phyloP scores from a whole-genome alignment of 2,888 invertebrate genomes.

The Leptarthrus brevirostris region DNA sequence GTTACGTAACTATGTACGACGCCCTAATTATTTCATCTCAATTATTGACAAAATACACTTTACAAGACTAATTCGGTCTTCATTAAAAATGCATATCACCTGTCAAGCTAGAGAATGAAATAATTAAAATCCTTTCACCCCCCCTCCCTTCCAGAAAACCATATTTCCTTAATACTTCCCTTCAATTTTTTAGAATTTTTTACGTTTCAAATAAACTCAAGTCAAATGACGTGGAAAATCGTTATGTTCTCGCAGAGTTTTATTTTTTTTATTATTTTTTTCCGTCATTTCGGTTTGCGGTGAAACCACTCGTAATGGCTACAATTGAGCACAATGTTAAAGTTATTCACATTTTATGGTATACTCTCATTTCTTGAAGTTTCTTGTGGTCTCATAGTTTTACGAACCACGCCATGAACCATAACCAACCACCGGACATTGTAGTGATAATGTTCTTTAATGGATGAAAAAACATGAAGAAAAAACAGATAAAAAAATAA shows the following conservation, averaged over 20 bases:
- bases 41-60: no score
- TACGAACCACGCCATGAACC: conserved; percentile 6
- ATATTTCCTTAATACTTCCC: no score
- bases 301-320: conserved; percentile 5
- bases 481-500: not conserved
- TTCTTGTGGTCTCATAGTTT: conserved; percentile 22
- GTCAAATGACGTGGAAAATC: conserved; percentile 35
- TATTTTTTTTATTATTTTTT: not conserved
- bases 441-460: conserved; percentile 39
- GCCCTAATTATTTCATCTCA: no score
- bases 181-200: no score
- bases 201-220: no score
- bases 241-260: conserved; percentile 3
- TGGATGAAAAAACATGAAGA: conserved; percentile 13
- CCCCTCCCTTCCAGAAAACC: no score
- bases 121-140: no score
- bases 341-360: conserved; percentile 30
- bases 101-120: no score
- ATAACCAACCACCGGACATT: conserved; percentile 19
- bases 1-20: no score
- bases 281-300: not conserved
- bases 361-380: not conserved
- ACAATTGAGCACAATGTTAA: conserved; percentile 18
- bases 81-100: no score
- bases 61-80: no score